Percentiles rank a stretch among this genome's conserved stretches.
Evolutionary conservation across 2,888 invertebrate species (phyloP).

Genomic region (Rhagonycha lutea): DNA sequence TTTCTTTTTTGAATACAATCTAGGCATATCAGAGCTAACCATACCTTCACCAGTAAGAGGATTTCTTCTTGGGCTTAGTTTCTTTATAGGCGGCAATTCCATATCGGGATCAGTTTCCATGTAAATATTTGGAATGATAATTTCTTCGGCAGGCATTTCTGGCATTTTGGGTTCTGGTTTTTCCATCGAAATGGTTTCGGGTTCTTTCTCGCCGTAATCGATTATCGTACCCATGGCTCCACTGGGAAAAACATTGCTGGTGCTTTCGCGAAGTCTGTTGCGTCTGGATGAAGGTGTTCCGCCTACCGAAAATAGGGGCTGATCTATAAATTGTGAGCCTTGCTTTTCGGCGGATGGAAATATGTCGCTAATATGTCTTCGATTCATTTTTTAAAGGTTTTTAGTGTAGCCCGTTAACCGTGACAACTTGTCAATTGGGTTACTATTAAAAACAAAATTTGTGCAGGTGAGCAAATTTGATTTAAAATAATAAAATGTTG

Average conservation of each 20-base stretch:
- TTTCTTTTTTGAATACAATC: conserved; percentile 4
- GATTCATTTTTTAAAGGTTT: conserved; percentile 13
- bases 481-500: neutral
- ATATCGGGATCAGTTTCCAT: neutral
- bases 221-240: conserved; percentile 38
- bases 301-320: conserved; percentile 49
- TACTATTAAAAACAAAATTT: conserved; percentile 7
- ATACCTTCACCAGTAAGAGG: conserved; percentile 42
- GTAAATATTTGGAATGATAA: neutral
- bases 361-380: conserved; percentile 11
- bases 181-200: neutral
- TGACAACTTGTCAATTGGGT: conserved; percentile 4
- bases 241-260: conserved; percentile 39
- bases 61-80: conserved; percentile 35
- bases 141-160: neutral
- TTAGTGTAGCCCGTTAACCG: neutral
- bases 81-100: neutral
- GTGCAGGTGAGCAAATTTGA: neutral
- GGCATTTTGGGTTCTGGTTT: neutral
- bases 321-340: neutral
- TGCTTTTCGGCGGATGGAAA: neutral
- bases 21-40: conserved; percentile 24
- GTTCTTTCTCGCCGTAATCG: neutral
- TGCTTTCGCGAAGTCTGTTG: conserved; percentile 36
- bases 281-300: conserved; percentile 48